These are phyloP conservation scores for Echinops telfairi DNA, from an alignment of 2,113 vertebrate genomes.

Conservation along the genomic window DNA sequence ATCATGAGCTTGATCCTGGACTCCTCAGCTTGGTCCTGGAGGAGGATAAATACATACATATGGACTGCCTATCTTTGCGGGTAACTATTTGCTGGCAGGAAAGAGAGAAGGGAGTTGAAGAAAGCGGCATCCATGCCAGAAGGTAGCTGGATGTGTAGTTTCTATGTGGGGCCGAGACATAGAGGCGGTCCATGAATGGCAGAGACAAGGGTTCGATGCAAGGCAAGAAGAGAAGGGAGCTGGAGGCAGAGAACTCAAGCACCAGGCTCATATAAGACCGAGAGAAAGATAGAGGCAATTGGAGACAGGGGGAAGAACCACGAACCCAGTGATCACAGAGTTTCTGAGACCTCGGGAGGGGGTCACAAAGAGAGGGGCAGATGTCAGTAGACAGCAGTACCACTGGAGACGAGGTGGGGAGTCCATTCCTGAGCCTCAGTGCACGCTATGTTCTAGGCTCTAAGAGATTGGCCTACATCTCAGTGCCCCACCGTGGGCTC, in stretches of 20 bases:
- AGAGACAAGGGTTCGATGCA: accelerated
- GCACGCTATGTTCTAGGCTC: accelerated
- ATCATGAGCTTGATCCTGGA: not conserved
- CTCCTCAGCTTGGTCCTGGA: not conserved
- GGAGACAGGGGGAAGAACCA: not conserved
- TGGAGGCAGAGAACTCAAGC: not conserved
- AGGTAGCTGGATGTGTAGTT: not conserved
- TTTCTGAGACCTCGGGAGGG: not conserved
- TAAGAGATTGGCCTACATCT: not conserved
- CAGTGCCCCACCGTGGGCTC: not conserved
- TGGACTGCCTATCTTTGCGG: not conserved
- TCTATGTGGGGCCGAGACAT: accelerated
- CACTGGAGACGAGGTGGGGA: not conserved
- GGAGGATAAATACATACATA: too few species aligned
- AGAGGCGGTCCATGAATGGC: not conserved
- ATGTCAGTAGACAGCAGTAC: not conserved
- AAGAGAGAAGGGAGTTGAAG: not conserved
- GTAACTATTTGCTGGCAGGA: not conserved
- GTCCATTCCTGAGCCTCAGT: accelerated
- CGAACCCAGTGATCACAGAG: not conserved
- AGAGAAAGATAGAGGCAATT: not conserved
- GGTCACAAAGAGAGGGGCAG: not conserved
- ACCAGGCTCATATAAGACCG: accelerated
- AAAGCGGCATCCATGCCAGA: not conserved
- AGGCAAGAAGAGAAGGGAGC: not conserved